Percentiles rank a stretch among this genome's conserved stretches.
Conservation (phyloP, 2,113 vertebrate species). For the Echinops telfairi region DNA sequence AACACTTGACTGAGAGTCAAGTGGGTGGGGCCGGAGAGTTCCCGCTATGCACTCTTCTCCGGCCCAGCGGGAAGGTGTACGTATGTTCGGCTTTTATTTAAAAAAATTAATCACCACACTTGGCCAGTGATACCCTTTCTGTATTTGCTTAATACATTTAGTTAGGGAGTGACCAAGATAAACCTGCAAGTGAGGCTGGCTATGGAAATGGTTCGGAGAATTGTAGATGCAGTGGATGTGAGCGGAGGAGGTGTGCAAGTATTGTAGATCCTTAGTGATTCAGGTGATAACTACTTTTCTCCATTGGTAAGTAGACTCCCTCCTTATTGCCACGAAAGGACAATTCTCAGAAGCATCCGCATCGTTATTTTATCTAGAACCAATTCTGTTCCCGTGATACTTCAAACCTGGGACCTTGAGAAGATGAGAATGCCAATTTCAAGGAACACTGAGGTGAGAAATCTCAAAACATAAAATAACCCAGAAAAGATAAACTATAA, state of each 20-base stretch:
- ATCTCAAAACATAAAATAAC: background rate
- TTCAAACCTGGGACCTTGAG: background rate
- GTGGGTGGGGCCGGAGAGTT: background rate
- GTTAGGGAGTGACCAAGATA: background rate
- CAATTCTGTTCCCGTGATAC: background rate
- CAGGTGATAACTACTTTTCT: background rate
- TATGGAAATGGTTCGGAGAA: background rate
- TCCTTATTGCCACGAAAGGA: background rate
- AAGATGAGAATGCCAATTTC: background rate
- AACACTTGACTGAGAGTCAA: background rate
- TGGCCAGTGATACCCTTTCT: background rate
- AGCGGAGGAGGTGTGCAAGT: background rate
- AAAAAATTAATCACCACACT: background rate
- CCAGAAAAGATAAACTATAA: background rate
- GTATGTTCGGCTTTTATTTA: background rate
- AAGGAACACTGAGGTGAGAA: background rate
- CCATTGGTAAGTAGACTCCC: background rate
- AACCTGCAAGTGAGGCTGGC: background rate
- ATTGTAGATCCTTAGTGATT: background rate
- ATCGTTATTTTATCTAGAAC: background rate
- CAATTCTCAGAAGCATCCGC: background rate
- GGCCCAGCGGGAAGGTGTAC: background rate
- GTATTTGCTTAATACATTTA: background rate
- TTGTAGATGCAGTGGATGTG: background rate
- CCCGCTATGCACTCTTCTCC: background rate